phyloP scores from a whole-genome alignment of 2,888 invertebrate genomes.

The Cryptus viduatorius region DNA sequence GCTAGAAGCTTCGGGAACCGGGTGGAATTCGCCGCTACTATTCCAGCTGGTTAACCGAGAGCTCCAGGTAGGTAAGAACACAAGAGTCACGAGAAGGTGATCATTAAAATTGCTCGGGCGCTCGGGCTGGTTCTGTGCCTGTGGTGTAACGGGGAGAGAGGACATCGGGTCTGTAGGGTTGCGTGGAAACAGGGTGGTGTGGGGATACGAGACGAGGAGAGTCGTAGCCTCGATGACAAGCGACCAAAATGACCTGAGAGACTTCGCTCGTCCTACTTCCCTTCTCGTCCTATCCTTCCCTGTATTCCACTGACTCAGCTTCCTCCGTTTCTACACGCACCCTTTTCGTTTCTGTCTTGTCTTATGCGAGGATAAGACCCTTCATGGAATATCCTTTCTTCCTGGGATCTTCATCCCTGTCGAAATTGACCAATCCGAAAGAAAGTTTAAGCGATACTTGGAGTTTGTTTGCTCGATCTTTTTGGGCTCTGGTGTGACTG shows the following conservation, averaged over 20 bases:
- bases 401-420: conserved; percentile 15
- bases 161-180: conserved; percentile 62
- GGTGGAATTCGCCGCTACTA: conserved; percentile 76
- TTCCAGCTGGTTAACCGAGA: conserved; percentile 77
- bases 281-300: conserved; percentile 67
- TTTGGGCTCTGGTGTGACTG: conserved; percentile 10
- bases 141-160: conserved; percentile 50
- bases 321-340: conserved; percentile 15
- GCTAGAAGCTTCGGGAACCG: conserved; percentile 63
- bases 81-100: conserved; percentile 73
- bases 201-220: conserved; percentile 43
- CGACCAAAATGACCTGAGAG: conserved; percentile 72
- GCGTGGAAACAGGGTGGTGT: conserved; percentile 65
- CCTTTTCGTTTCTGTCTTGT: conserved; percentile 38
- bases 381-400: conserved; percentile 49
- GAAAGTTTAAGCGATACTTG: neutral
- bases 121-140: conserved; percentile 45
- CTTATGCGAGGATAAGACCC: neutral
- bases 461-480: neutral
- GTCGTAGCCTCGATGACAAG: conserved; percentile 72
- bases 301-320: conserved; percentile 16
- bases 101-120: conserved; percentile 80
- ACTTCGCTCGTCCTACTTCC: conserved; percentile 74
- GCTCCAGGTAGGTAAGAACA: conserved; percentile 77
- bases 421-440: neutral